Base-by-base conservation (phyloP, 2,888 invertebrate genomes). In the Xestobium rufovillosum region DNA sequence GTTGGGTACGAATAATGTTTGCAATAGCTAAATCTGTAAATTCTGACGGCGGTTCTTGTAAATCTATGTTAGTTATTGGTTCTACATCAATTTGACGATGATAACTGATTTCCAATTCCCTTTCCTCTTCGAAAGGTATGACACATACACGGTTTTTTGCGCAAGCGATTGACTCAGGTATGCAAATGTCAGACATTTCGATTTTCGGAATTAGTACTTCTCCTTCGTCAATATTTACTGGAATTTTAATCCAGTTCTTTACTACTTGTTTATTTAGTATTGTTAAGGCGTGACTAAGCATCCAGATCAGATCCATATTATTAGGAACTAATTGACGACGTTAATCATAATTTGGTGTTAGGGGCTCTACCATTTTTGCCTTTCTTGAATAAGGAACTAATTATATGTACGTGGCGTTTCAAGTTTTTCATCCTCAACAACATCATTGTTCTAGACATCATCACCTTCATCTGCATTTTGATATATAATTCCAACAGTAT, bases 401-500 rank as follows among this genome's bases (percentile, higher is more conserved):
- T n/a, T n/a, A n/a, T n/a, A n/a, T n/a, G n/a, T n/a, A n/a, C n/a
- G n/a, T n/a, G n/a, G n/a, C n/a, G n/a, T n/a, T n/a, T n/a, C n/a
- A n/a, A n/a, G n/a, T n/a, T n/a, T n/a, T n/a, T n/a, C n/a, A n/a
- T n/a, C n/a, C n/a, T n/a, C n/a, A n/a, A n/a, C n/a, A n/a, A n/a
- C n/a, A n/a, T n/a, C n/a, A n/a, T n/a, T n/a, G n/a, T n/a, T n/a
- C n/a, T n/a, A n/a, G n/a, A n/a, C n/a, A n/a, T n/a, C n/a, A n/a
- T n/a, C n/a, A n/a, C n/a, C n/a, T n/a, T n/a, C n/a, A n/a, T n/a
- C n/a, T n/a, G n/a, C n/a, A 46, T 46, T 47, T 44, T 59, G 56
- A 42, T 47, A 55, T 15, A 55, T 48, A 14, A 57, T 57, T 27
- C 55, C 50, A 6, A 59, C 58, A 0, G 56, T 60, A 37, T 60